A percentile compares a stretch with the other conserved stretches of the same genome.
These are phyloP conservation scores for Laupala kohalensis DNA, from an alignment of 1,140 invertebrate species.

Conservation along the genomic window DNA sequence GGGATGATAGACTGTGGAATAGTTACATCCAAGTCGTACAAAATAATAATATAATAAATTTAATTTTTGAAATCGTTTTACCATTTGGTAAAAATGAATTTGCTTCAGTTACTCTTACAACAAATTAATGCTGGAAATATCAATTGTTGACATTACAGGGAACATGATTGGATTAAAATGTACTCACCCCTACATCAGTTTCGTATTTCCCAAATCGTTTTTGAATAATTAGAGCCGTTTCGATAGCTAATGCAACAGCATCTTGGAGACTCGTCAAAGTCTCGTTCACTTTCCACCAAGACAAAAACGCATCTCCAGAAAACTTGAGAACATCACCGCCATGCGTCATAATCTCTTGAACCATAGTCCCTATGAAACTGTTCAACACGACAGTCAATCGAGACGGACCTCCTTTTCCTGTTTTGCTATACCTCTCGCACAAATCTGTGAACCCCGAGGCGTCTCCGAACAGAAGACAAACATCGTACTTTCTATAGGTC, in stretches of 20 bases:
- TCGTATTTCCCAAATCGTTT: slow-evolving; percentile 42
- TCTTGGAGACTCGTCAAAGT: slow-evolving; percentile 35
- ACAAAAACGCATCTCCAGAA: slow-evolving; percentile 46
- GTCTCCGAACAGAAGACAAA: not conserved
- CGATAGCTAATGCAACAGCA: slow-evolving; percentile 40
- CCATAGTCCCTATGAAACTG: slow-evolving; percentile 10
- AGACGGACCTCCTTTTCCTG: slow-evolving; percentile 12
- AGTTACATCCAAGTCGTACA: no score
- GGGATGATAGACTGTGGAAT: no score
- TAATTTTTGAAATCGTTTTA: no score
- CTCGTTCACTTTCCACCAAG: slow-evolving; percentile 39
- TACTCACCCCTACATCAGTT: slow-evolving; percentile 39
- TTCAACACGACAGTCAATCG: slow-evolving; percentile 9
- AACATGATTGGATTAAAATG: no score
- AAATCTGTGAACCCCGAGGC: slow-evolving; percentile 10
- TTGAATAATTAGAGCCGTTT: slow-evolving; percentile 46
- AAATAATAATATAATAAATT: no score
- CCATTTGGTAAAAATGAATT: no score
- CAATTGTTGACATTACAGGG: no score
- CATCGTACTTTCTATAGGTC: not conserved
- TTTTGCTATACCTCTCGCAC: slow-evolving; percentile 9
- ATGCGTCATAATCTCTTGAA: slow-evolving; percentile 10
- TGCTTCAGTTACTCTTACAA: no score
- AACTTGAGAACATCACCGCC: slow-evolving; percentile 12
- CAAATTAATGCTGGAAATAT: no score